phyloP scores from a whole-genome alignment of 2,888 invertebrate genomes.

The Caenorhabditis parvicauda region DNA sequence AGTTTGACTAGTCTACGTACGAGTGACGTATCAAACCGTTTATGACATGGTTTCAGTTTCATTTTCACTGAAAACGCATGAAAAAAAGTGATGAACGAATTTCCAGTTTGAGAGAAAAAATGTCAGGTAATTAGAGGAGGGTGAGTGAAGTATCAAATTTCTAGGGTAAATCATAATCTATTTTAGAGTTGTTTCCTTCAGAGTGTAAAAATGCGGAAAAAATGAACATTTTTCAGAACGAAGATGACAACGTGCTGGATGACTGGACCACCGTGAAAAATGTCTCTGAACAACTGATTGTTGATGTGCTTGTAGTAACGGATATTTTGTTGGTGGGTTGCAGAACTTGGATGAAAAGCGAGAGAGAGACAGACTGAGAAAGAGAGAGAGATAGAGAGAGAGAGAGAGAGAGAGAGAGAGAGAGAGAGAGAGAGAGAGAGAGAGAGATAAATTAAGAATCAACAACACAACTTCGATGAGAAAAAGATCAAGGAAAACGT shows the following conservation, averaged over 20 bases:
- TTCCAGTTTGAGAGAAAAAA: too few species aligned
- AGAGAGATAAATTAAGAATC: conserved; percentile 22
- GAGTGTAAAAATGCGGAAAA: background rate
- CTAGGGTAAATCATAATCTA: too few species aligned
- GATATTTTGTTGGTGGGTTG: conserved; percentile 30
- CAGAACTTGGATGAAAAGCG: background rate
- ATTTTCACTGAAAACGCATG: too few species aligned
- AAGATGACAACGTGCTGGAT: conserved; percentile 10
- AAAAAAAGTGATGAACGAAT: too few species aligned
- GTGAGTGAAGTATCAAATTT: too few species aligned
- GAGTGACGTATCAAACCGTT: too few species aligned
- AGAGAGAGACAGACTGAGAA: conserved; percentile 1
- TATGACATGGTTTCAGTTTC: too few species aligned
- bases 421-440: background rate
- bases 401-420: conserved; percentile 1
- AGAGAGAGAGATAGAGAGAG: conserved; percentile 4
- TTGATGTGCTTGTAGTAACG: conserved; percentile 28
- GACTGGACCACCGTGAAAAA: conserved; percentile 34
- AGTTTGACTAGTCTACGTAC: too few species aligned
- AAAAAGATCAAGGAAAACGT: conserved; percentile 20
- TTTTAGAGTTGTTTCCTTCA: too few species aligned
- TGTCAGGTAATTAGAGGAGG: too few species aligned
- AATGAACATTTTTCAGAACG: background rate
- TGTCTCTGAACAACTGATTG: conserved; percentile 14
- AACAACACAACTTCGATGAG: conserved; percentile 30